These are phyloP conservation scores for Tadarida brasiliensis DNA, from an alignment of 2,797 vertebrate genomes.

Conservation along the genomic window DNA sequence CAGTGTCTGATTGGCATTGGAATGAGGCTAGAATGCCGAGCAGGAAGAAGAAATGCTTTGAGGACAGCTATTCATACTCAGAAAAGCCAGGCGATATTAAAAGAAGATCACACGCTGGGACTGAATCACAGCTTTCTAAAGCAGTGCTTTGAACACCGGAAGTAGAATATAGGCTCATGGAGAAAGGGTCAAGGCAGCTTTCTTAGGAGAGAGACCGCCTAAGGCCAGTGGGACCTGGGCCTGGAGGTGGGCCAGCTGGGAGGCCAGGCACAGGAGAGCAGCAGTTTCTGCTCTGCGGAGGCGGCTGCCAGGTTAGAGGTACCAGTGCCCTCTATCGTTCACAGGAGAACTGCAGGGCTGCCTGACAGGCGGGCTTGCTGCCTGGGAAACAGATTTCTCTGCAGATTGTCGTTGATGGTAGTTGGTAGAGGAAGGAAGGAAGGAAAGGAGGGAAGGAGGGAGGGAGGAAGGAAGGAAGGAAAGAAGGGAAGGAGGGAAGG, in stretches of 20 bases:
- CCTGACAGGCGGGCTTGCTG: conserved; percentile 62
- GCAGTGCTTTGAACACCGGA: conserved; percentile 1
- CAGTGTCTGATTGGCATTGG: conserved; percentile 70
- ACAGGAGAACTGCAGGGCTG: conserved; percentile 89
- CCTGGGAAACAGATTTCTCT: neutral
- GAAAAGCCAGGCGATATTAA: neutral
- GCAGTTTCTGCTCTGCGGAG: conserved; percentile 61
- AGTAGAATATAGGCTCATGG: neutral
- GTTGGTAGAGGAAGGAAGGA: neutral
- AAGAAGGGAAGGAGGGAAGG: too few species aligned
- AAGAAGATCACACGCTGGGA: neutral
- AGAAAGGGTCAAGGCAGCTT: conserved; percentile 77
- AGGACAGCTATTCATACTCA: neutral
- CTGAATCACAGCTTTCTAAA: neutral
- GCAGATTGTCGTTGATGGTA: neutral
- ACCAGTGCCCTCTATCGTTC: conserved; percentile 97
- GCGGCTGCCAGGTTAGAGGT: conserved; percentile 92
- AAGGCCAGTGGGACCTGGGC: conserved; percentile 26
- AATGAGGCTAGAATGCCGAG: conserved; percentile 7
- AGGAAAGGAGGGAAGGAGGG: too few species aligned
- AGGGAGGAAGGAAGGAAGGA: fast-evolving
- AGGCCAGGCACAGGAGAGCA: conserved; percentile 67
- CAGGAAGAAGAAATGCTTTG: neutral
- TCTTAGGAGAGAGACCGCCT: conserved; percentile 64
- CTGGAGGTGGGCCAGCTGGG: conserved; percentile 75